Conservation (phyloP, 2,888 invertebrate genomes). For the Erebia palarica region DNA sequence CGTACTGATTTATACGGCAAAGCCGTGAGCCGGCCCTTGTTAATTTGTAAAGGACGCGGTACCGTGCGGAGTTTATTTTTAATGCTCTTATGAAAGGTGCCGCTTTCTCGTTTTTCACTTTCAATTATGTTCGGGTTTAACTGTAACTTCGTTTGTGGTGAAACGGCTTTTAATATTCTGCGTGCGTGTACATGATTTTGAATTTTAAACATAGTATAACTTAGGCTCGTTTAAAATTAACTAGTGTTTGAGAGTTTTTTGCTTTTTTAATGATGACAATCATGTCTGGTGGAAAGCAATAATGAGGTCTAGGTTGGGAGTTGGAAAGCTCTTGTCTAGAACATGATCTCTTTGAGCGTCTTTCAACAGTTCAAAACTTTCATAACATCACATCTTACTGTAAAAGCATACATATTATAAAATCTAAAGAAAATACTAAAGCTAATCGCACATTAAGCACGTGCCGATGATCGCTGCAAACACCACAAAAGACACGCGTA, state of each 20-base stretch:
- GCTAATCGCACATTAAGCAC: too few relatives aligned
- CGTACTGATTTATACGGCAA: slow-evolving; percentile 60
- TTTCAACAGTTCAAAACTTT: too few relatives aligned
- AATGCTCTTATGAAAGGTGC: slow-evolving; percentile 51
- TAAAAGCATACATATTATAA: too few relatives aligned
- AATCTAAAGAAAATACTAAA: too few relatives aligned
- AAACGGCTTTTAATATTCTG: slow-evolving; percentile 20
- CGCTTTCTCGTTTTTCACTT: slow-evolving; percentile 47
- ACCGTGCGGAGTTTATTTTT: slow-evolving; percentile 44
- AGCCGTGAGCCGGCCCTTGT: slow-evolving; percentile 57
- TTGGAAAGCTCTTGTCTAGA: too few relatives aligned
- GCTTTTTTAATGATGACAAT: neutral
- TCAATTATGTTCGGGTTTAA: slow-evolving; percentile 34
- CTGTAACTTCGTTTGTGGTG: slow-evolving; percentile 31
- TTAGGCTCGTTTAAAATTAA: neutral
- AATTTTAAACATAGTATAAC: slow-evolving; percentile 4
- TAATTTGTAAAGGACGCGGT: slow-evolving; percentile 57
- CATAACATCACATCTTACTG: too few relatives aligned
- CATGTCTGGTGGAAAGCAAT: neutral
- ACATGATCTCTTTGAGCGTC: too few relatives aligned
- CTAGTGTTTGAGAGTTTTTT: neutral
- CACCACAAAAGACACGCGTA: too few relatives aligned
- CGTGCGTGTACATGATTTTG: slow-evolving; percentile 9
- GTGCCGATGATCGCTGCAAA: too few relatives aligned
- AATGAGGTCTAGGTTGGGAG: too few relatives aligned